These are phyloP conservation scores for Bombus sylvicola DNA, from an alignment of 1,140 invertebrate species.

Conservation along the genomic window DNA sequence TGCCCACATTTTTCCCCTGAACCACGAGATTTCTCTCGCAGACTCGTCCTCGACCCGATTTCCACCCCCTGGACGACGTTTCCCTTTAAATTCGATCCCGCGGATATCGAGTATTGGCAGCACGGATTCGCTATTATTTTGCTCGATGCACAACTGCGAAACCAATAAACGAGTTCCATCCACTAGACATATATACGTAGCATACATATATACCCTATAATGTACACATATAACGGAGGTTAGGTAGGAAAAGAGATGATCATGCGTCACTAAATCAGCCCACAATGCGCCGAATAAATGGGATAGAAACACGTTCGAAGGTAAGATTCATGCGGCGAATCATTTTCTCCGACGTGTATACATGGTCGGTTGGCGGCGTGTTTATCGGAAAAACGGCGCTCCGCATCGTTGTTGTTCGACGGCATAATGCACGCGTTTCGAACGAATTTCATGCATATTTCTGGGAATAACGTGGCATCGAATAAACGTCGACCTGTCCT, in stretches of 20 bases:
- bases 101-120: slow-evolving; percentile 60
- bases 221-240: not conserved
- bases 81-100: slow-evolving; percentile 39
- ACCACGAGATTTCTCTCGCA: slow-evolving; percentile 41
- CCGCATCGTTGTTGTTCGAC: slow-evolving; percentile 1
- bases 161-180: slow-evolving; percentile 46
- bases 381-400: slow-evolving; percentile 45
- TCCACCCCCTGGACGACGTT: not conserved
- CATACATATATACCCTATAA: slow-evolving; percentile 23
- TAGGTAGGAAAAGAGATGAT: slow-evolving; percentile 16
- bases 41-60: slow-evolving; percentile 46
- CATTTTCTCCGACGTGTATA: slow-evolving; percentile 59
- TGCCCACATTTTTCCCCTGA: slow-evolving; percentile 42
- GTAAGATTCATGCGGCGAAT: slow-evolving; percentile 61
- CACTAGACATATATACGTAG: not conserved
- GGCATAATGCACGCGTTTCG: slow-evolving; percentile 34
- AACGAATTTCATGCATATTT: slow-evolving; percentile 49
- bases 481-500: slow-evolving; percentile 53
- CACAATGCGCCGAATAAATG: slow-evolving; percentile 59
- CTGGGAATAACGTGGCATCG: slow-evolving; percentile 40
- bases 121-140: slow-evolving; percentile 60
- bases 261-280: slow-evolving; percentile 51
- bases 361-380: slow-evolving; percentile 14
- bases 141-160: slow-evolving; percentile 47
- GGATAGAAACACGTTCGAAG: slow-evolving; percentile 56